phyloP scores from a whole-genome alignment of 2,797 vertebrate genomes.

The Spheniscus humboldti region DNA sequence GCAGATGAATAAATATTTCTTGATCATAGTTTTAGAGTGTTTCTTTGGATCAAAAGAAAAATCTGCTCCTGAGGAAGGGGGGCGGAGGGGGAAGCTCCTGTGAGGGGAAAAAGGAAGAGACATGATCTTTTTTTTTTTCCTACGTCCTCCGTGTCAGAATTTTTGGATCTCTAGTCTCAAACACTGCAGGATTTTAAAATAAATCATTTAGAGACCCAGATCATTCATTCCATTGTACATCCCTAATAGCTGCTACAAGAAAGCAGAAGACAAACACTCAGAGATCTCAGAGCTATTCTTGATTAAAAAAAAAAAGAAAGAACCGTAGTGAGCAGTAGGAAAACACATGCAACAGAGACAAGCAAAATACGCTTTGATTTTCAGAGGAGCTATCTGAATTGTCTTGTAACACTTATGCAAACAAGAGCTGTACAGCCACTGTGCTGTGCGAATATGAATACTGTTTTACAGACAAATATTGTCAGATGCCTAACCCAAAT shows the following conservation, averaged over 20 bases:
- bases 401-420: not conserved
- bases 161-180: not conserved
- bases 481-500: not conserved
- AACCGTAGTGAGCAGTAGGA: not conserved
- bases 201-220: not conserved
- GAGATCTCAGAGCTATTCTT: not conserved
- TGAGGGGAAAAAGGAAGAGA: not conserved
- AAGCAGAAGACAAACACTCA: not conserved
- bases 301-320: not conserved
- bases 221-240: not conserved
- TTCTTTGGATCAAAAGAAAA: not conserved
- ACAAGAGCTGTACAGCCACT: not conserved
- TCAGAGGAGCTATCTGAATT: not conserved
- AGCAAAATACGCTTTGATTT: slow-evolving; percentile 1
- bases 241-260: not conserved
- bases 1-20: not conserved
- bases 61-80: not conserved
- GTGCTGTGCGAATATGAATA: not conserved
- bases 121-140: not conserved
- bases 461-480: not conserved
- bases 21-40: not conserved
- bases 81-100: not conserved
- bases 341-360: not conserved
- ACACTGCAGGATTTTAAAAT: not conserved
- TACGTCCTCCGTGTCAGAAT: not conserved